Evolutionary conservation across 2,113 vertebrate species (phyloP), one percentile per base, ranked within the genome.

Genomic region (Piprites chloris): DNA sequence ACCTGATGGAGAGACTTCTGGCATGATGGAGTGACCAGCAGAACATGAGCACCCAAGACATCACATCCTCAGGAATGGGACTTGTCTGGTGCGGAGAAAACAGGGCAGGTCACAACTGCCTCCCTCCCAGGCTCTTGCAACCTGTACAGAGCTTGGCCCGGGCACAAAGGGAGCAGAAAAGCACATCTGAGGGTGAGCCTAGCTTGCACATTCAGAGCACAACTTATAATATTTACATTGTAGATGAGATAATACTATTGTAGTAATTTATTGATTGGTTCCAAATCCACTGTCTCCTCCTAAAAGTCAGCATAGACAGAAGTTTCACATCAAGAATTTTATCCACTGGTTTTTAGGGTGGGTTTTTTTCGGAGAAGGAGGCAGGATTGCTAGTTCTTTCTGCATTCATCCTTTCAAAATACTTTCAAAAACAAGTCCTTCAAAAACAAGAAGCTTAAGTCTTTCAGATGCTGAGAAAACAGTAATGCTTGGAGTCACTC

Each of bases 91-190:
- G 1, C 1, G 2, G 35, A 74, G 26, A 46, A 74, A 28, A 77
- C 14, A n/a, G n/a, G 32, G 8, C 50, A 71, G 42, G 30, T n/a
- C 32, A 71, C 33, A 44, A 6, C 2, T 1, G 0, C 4, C 42
- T 49, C 27, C 7, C 3, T 12, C 21, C 32, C 42, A 75, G 71
- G 12, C 41, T 75, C 47, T 9, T 47, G 32, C n/a, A 58, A 16
- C n/a, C 52, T 26, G 12, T 15, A 42, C 0, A 3, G 50, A 55
- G 3, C 17, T 50, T 20, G 72, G 32, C 16, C 58, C 28, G 58
- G 6, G 39, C 73, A 55, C 26, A 63, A 59, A 76, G 22, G 24
- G 27, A 75, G 49, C 13, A 78, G 56, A 66, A 58, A 19, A 75
- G 3, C 20, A 28, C 9, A 68, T 17, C 28, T 2, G 7, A 87